These are phyloP conservation scores for Phrynocephalus versicolor DNA, from an alignment of 2,113 vertebrate genomes.

Conservation along the genomic window DNA sequence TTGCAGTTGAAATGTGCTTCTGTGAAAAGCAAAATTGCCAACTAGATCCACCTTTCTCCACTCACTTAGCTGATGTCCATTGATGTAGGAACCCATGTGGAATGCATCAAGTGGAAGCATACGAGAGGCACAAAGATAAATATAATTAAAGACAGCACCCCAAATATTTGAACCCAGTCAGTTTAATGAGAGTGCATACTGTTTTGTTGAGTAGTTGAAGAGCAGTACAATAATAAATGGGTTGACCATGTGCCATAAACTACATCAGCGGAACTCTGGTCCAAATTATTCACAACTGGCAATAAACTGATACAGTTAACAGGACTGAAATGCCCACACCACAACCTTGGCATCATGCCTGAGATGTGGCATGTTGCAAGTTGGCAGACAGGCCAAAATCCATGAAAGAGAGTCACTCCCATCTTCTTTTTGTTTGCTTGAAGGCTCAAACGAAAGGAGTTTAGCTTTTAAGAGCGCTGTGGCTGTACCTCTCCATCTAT, in stretches of 20 bases:
- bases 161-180: constrained; percentile 69
- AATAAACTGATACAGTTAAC: constrained; percentile 77
- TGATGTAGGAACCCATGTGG: constrained; percentile 71
- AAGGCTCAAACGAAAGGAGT: constrained; percentile 50
- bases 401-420: constrained; percentile 30
- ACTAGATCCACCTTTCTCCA: constrained; percentile 25
- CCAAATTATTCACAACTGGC: constrained; percentile 73
- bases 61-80: constrained; percentile 65
- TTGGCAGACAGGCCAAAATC: constrained; percentile 38
- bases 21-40: constrained; percentile 65
- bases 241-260: constrained; percentile 76
- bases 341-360: constrained; percentile 62
- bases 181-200: constrained; percentile 64
- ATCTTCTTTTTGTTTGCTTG: constrained; percentile 40
- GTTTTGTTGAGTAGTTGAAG: constrained; percentile 74
- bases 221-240: constrained; percentile 61
- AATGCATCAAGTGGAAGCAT: constrained; percentile 74
- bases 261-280: constrained; percentile 63
- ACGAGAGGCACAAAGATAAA: constrained; percentile 77
- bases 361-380: constrained; percentile 55
- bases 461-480: constrained; percentile 51
- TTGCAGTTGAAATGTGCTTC: constrained; percentile 53
- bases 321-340: constrained; percentile 67
- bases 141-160: constrained; percentile 78
- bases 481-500: constrained; percentile 45